Evolutionary conservation across 2,113 vertebrate species (phyloP), one percentile per base, ranked within the genome.

Genomic region (Aramus guarauna): DNA sequence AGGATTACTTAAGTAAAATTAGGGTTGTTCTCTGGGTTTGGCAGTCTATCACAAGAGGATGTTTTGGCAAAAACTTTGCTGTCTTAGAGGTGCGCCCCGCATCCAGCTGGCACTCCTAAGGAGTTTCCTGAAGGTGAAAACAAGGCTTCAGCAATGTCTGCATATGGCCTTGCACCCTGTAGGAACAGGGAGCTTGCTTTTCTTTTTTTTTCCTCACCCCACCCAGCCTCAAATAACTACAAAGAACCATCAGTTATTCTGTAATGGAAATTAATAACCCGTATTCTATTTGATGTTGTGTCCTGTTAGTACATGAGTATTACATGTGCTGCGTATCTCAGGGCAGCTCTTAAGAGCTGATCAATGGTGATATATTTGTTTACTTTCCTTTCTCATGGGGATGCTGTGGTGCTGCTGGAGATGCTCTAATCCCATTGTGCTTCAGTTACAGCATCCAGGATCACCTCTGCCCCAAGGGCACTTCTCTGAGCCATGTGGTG

Each of bases 111-210:
- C 73, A 37, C 9, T 13, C 14, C 23, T 37, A 27, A 87, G 56
- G 55, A 11, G 24, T 24, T 53, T 32, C n/a, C 32, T 23, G 7
- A 5, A 3, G 27, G 50, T 21, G 43, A 27, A 48, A 41, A 30
- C 17, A 47, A 39, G 36, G 43, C 32, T 50, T 48, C 45, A 19
- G 79, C 56, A 32, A 2, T 2, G 34, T 15, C 79, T 71, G 52
- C 0, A 0, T 7, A 1, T 4, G 27, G 60, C 37, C 32, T 50
- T 22, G 30, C 16, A 9, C 17, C 20, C 39, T n/a, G 12, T 11
- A 26, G 76, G 47, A 80, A n/a, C 62, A n/a, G n/a, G 55, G 82
- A 29, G 36, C 29, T 78, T 30, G 11, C 19, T 67, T 63, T 85
- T 17, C 39, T 39, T 34, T 50, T 47, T n/a, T 22, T 34, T 47